These are phyloP conservation scores for Parauchenoglanis ngamensis DNA, from an alignment of 2,797 vertebrate genomes.

Conservation along the genomic window DNA sequence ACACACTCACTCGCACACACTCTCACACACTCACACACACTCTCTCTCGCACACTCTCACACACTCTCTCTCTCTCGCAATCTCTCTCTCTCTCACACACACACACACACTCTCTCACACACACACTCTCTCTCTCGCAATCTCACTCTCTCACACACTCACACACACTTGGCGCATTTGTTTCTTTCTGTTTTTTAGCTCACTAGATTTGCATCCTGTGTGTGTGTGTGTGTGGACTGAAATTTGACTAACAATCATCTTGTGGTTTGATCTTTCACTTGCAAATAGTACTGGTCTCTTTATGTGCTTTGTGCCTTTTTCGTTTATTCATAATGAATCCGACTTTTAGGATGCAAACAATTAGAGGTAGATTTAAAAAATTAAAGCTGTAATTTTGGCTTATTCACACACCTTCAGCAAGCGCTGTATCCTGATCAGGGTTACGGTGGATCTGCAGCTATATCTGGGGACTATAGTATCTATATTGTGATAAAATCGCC, in stretches of 20 bases:
- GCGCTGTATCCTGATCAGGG: not conserved
- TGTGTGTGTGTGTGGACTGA: not conserved
- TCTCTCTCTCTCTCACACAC: no score
- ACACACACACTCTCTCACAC: not conserved
- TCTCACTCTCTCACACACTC: not conserved
- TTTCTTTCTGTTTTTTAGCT: not conserved
- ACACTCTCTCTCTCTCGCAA: no score
- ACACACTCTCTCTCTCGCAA: not conserved
- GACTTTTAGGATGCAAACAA: not conserved
- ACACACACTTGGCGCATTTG: no score
- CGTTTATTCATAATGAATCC: not conserved
- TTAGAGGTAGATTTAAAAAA: not conserved
- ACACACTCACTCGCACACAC: no score
- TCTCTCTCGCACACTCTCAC: no score
- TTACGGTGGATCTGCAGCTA: no score
- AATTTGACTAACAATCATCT: conserved; percentile 3
- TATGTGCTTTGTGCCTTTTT: not conserved
- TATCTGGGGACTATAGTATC: no score
- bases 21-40: no score
- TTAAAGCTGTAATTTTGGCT: not conserved
- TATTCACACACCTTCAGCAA: not conserved
- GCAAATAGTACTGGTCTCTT: not conserved
- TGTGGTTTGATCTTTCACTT: conserved; percentile 26
- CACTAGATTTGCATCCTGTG: conserved; percentile 11
- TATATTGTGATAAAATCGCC: no score